These are phyloP conservation scores for Clarias fuscus DNA, from an alignment of 2,797 vertebrate genomes.

Conservation along the genomic window DNA sequence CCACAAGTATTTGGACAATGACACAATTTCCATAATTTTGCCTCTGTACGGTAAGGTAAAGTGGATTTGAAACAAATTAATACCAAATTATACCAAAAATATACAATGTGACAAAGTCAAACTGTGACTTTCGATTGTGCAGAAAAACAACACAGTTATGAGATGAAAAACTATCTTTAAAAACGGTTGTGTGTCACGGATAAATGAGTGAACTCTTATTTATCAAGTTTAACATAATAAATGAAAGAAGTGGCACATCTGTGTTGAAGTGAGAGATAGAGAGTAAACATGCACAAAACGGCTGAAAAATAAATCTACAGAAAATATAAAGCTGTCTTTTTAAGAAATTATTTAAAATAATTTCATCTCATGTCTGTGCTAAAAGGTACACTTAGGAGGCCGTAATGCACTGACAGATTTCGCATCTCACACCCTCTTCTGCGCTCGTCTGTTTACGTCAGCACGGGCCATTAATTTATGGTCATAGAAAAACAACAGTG, in stretches of 20 bases:
- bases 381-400: background rate
- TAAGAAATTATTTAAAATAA: background rate
- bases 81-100: too few species aligned
- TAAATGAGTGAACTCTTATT: background rate
- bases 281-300: background rate
- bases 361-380: background rate
- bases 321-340: background rate
- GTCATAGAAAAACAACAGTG: background rate
- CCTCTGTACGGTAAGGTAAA: too few species aligned
- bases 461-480: slow-evolving; percentile 15
- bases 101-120: too few species aligned
- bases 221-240: background rate
- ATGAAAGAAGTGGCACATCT: too few species aligned
- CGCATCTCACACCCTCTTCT: background rate
- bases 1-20: too few species aligned
- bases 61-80: too few species aligned
- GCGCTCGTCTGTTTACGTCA: background rate
- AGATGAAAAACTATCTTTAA: background rate
- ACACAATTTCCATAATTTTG: too few species aligned
- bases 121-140: too few species aligned
- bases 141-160: too few species aligned
- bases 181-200: background rate
- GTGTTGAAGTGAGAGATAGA: background rate
- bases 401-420: background rate
- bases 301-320: background rate